These are phyloP conservation scores for Ginglymostoma cirratum DNA, from an alignment of 2,113 vertebrate species.

Conservation along the genomic window DNA sequence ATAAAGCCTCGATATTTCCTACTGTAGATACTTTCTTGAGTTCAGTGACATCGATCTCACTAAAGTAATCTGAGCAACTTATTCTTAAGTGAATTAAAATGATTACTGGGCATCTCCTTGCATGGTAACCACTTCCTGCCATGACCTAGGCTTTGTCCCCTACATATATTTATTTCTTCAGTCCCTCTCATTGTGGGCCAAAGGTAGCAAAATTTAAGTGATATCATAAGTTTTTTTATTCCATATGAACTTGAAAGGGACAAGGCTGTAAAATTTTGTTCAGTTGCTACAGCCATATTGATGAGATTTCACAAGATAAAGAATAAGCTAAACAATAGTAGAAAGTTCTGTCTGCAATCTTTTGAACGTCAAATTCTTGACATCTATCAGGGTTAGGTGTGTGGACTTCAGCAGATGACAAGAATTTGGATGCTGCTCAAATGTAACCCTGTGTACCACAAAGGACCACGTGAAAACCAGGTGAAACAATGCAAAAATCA, in stretches of 20 bases:
- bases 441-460: no score
- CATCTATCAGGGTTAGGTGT: no score
- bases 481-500: no score
- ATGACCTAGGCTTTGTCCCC: background rate
- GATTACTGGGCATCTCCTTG: background rate
- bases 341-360: background rate
- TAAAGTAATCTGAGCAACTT: background rate
- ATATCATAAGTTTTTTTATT: background rate
- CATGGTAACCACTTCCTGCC: background rate
- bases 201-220: background rate
- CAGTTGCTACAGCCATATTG: background rate
- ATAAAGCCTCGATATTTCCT: background rate
- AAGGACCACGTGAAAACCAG: no score
- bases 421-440: no score
- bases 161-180: background rate
- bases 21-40: background rate
- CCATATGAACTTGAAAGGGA: background rate
- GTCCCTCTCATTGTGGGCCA: background rate
- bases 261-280: background rate
- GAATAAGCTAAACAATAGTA: background rate
- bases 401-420: no score
- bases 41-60: background rate
- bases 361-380: background rate
- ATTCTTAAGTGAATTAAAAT: background rate
- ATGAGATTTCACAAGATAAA: background rate